Base-by-base conservation (phyloP, 2,888 invertebrate genomes). In the Drosophila rubida region DNA sequence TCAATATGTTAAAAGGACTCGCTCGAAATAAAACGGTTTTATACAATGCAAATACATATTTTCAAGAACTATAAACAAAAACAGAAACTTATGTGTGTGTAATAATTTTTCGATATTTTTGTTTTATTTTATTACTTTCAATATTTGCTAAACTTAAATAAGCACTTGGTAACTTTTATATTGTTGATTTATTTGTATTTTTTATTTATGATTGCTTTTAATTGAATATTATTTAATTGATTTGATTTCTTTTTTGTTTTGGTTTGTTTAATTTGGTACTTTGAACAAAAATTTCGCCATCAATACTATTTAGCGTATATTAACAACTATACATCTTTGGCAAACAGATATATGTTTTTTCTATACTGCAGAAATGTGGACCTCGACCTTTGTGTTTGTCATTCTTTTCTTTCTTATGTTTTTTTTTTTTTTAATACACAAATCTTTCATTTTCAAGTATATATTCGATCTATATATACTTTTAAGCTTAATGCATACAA, bases 251-350 rank as follows among this genome's bases (percentile, higher is more conserved):
- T 27, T 51, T 16, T 27, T 30, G 14, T 55, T 64, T 55, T 75
- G n/a, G 16, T 54, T 66, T 49, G 41, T 57, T 53, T 50, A 57
- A 66, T 72, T 73, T 58, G 49, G 63, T 75, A 82, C 81, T 80
- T 87, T 91, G 89, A 91, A 91, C 91, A 91, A 91, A 91, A 91
- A 91, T 91, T 88, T 90, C 90, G 90, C 89, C 91, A 91, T 90
- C 89, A 90, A 89, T 90, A 84, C 81, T 88, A 84, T 82, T 87
- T 87, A 88, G 87, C 87, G 88, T 85, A 84, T 87, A 84, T 84
- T 85, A 84, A 81, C 66, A 84, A 85, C 88, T 80, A 88, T 83
- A 83, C 88, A 88, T 83, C 88, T 88, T 83, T 83, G 87, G 83
- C 85, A 83, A 88, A 54, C 63, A 87, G 85, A 78, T 86, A 83